phyloP scores from a whole-genome alignment of 2,113 vertebrate species.

The Petaurus breviceps region DNA sequence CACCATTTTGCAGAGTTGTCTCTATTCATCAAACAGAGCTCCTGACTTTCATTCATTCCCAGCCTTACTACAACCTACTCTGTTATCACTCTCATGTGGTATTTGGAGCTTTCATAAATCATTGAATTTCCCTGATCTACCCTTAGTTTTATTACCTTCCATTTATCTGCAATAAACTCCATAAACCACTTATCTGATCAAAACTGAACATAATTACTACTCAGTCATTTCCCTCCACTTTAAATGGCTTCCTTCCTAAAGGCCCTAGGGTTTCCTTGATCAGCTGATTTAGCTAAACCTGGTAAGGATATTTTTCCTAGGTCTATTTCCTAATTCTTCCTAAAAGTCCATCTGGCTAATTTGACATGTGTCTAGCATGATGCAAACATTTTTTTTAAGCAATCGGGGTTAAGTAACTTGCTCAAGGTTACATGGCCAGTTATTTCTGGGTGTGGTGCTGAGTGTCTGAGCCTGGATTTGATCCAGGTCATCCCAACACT shows the following conservation, averaged over 20 bases:
- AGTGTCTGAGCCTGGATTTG: too few relatives aligned
- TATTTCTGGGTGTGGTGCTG: too few relatives aligned
- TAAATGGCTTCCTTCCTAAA: constrained; percentile 74
- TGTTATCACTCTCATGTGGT: background rate
- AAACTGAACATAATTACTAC: constrained; percentile 70
- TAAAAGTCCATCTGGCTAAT: background rate
- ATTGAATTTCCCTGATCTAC: background rate
- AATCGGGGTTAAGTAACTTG: too few relatives aligned
- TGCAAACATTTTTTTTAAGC: too few relatives aligned
- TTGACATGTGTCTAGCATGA: background rate
- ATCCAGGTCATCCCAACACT: too few relatives aligned
- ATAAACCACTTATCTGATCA: constrained; percentile 61
- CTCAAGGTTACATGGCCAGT: too few relatives aligned
- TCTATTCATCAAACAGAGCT: background rate
- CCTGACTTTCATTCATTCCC: background rate
- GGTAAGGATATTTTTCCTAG: constrained; percentile 20
- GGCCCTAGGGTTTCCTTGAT: constrained; percentile 68
- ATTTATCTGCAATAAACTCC: constrained; percentile 14
- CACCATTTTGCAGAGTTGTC: background rate
- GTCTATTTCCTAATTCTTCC: constrained; percentile 3
- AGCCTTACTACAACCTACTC: background rate
- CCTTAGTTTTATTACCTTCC: constrained; percentile 17
- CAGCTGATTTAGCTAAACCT: background rate
- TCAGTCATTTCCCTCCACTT: constrained; percentile 74
- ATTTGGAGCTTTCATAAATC: background rate